Percentiles rank a stretch among this genome's conserved stretches.
Conservation (phyloP, 2,113 vertebrate genomes). For the Myiagra hebetior region DNA sequence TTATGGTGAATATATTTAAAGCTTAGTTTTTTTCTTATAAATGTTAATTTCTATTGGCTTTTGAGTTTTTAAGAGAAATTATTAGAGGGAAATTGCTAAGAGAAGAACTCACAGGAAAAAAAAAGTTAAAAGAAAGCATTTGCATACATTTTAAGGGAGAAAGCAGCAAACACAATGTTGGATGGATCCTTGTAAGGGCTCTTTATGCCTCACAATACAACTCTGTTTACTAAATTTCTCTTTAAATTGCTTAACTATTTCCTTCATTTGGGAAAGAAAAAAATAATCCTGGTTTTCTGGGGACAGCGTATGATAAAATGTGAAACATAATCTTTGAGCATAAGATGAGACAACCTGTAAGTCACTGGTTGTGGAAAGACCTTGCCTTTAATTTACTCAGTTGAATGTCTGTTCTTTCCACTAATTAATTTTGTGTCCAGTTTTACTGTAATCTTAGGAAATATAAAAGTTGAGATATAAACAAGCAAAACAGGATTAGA, state of each 20-base stretch:
- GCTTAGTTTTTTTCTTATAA: neutral
- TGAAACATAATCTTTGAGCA: neutral
- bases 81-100: neutral
- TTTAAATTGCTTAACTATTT: neutral
- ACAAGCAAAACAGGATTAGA: neutral
- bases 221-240: neutral
- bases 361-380: neutral
- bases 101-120: neutral
- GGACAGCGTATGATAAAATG: neutral
- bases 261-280: neutral
- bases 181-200: neutral
- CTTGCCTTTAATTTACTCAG: neutral
- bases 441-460: slow-evolving; percentile 3
- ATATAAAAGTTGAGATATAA: neutral
- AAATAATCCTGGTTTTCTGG: neutral
- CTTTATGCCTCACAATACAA: neutral
- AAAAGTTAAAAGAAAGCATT: neutral
- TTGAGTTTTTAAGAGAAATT: neutral
- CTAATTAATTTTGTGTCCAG: neutral
- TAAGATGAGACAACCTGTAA: neutral
- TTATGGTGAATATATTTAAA: neutral
- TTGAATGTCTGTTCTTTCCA: neutral
- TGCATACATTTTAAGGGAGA: neutral
- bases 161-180: neutral
- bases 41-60: neutral